Evolutionary conservation across 2,888 invertebrate species (phyloP).

Genomic region (Drepanosiphum platanoidis): DNA sequence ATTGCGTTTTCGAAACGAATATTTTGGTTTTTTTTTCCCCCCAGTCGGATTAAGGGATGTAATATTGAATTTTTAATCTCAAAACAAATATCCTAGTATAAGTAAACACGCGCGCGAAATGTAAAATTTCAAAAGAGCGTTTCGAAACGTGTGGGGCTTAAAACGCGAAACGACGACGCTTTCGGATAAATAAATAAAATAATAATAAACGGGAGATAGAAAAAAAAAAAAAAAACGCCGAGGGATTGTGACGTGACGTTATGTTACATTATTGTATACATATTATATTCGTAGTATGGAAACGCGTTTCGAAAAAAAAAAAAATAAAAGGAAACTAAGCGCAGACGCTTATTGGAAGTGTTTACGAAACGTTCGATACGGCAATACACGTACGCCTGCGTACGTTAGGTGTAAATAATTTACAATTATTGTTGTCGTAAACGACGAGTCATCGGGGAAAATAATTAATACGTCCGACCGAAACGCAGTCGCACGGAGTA

Average conservation of each 20-base stretch:
- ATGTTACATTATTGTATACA: not conserved
- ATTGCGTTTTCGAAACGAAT: slow-evolving; percentile 18
- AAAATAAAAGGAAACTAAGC: too few relatives aligned
- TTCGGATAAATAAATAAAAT: slow-evolving; percentile 32
- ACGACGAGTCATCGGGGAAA: too few relatives aligned
- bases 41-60: slow-evolving; percentile 4
- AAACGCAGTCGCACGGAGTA: too few relatives aligned
- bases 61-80: slow-evolving; percentile 43
- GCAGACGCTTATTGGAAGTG: too few relatives aligned
- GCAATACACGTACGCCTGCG: too few relatives aligned
- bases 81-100: slow-evolving; percentile 23
- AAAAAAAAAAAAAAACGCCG: not conserved
- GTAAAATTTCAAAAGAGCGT: slow-evolving; percentile 36
- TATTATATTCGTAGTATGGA: not conserved
- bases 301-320: not conserved
- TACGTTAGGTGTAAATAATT: too few relatives aligned
- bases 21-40: slow-evolving; percentile 32
- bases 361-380: too few relatives aligned
- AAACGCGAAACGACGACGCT: slow-evolving; percentile 7
- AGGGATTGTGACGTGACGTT: not conserved
- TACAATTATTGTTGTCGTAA: too few relatives aligned
- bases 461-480: too few relatives aligned
- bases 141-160: slow-evolving; percentile 17
- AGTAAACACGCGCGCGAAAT: slow-evolving; percentile 21
- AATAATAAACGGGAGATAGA: not conserved